Base-by-base conservation (phyloP, 2,797 vertebrate species). In the Peromyscus attwateri region DNA sequence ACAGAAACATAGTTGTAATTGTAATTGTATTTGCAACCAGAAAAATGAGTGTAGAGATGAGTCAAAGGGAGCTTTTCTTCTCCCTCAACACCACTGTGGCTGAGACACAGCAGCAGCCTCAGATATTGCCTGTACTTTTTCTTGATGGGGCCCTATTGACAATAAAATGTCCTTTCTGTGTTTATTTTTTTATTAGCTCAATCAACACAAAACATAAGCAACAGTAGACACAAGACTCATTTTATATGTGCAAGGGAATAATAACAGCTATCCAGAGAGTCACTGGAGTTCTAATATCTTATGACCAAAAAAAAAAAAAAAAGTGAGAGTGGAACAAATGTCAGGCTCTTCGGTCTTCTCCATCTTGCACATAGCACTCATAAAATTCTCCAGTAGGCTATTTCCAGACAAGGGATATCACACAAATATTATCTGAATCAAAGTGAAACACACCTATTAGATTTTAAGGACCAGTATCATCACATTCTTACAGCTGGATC, bases 181-280 rank as follows among this genome's bases (percentile, higher is more conserved):
- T 92, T 97, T 96, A 84, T 95, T 76, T 96, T 84, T 95, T 85
- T 94, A 92, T 94, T 92, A 93, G 92, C 57, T 93, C 66, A 95
- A 82, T 96, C 92, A 92, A 52, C 84, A 94, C 62, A 92, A 97
- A 96, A 88, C 73, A 88, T 52, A 92, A 93, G 71, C 81, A 93
- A 64, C 27, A 87, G 76, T 80, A 82, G 94, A 82, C 37, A 46
- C 85, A 91, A 83, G 73, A 68, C 62, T 49, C 40, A 77, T 89
- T 92, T 91, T 89, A 57, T 62, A 80, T 17, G 40, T 55, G 29
- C 13, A 55, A 76, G 66, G 29, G 17, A 76, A 70, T n/a, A 55
- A 29, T 55, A 89, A 57, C 16, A 91, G 85, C 55, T 91, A 71
- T 21, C 25, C 9, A 27, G 77, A 34, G 94, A 96, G 64, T 21